Base-by-base conservation (phyloP, 1,140 invertebrate species). In the Drosophila takahashii region DNA sequence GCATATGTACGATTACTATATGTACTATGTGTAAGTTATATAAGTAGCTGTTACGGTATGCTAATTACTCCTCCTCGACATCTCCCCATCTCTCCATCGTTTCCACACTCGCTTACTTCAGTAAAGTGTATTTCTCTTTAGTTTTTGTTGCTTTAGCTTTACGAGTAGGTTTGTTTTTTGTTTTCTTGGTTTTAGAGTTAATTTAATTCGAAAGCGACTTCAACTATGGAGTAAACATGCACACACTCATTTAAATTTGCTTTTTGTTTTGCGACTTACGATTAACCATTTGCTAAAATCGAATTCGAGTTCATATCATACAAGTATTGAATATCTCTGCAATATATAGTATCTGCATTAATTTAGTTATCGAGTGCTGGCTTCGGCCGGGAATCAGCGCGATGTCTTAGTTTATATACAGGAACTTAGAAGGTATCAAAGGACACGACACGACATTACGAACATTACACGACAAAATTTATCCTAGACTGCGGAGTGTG, bases 321-420 rank as follows among this genome's bases (percentile, higher is more conserved):
- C 50, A 70, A 34, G 45, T 69, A 74, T 69, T 48, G 39, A 37
- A 62, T 61, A 47, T 56, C 29, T 47, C 45, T 39, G 36, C 27
- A 16, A 50, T 48, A 45, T 13, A 62, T 62, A n/a, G n/a, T n/a
- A 41, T 51, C 39, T 60, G 37, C 15, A 18, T 27, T 56, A 67
- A 47, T 70, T 70, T 56, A 39, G 50, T 70, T 70, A 56, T 69
- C 64, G 45, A 52, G 59, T 67, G 45, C 36, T 42, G 34, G 27
- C 59, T 67, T 65, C 60, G 64, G 36, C 64, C 45, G 51, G 57
- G 22, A 58, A 51, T 70, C 61, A 66, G 62, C 59, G 27, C 62
- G 34, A 54, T 84, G 79, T 84, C 79, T 87, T 89, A 89, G 71
- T 87, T 79, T 87, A 87, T 89, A 80, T 87, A 87, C 84, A 87